Conservation (phyloP, 2,888 invertebrate species). For the Agrotis puta region DNA sequence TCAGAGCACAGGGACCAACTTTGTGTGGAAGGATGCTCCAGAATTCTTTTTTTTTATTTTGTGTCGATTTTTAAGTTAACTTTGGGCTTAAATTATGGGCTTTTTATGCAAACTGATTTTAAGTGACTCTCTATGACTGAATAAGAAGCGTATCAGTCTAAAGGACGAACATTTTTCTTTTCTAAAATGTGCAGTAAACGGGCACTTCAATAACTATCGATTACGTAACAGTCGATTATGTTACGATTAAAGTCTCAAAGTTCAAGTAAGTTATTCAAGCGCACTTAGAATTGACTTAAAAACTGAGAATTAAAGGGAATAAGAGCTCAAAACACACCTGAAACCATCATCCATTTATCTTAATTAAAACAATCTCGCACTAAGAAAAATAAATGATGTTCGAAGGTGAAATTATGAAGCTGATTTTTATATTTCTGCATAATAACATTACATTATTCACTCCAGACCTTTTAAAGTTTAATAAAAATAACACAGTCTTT, state of each 20-base stretch:
- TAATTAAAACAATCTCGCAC: slow-evolving; percentile 8
- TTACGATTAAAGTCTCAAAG: not conserved
- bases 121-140: not conserved
- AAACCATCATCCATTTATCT: not conserved
- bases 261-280: not conserved
- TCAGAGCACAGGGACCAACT: slow-evolving; percentile 82
- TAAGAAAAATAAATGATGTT: slow-evolving; percentile 9
- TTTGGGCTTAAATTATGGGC: too few species aligned
- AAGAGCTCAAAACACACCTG: not conserved
- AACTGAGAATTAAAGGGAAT: slow-evolving; percentile 1
- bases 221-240: not conserved
- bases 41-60: slow-evolving; percentile 10
- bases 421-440: slow-evolving; percentile 21
- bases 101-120: not conserved
- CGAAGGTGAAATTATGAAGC: not conserved
- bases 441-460: slow-evolving; percentile 3
- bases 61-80: not conserved
- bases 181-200: not conserved
- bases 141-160: not conserved
- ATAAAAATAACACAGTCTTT: slow-evolving; percentile 12
- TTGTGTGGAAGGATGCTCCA: slow-evolving; percentile 65
- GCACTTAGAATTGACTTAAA: not conserved
- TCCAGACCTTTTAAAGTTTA: slow-evolving; percentile 5
- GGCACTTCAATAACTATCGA: too few species aligned
- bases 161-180: not conserved